These are phyloP conservation scores for Hippoglossus stenolepis DNA, from an alignment of 2,113 vertebrate species.

Conservation along the genomic window DNA sequence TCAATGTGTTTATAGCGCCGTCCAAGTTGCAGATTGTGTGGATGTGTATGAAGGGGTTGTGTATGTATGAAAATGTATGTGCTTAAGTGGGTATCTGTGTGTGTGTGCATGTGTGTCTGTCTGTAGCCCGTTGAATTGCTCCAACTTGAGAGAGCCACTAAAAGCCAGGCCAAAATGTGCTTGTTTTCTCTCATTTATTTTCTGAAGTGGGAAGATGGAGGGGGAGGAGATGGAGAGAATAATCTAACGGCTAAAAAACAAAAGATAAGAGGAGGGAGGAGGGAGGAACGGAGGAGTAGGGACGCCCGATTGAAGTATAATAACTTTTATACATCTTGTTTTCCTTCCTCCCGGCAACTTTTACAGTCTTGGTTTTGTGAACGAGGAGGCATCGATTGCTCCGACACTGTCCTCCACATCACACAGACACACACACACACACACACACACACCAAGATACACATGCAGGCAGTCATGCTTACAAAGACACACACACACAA, in stretches of 20 bases:
- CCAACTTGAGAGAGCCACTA: slow-evolving; percentile 58
- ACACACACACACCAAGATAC: no score
- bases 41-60: slow-evolving; percentile 21
- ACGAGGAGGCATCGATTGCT: slow-evolving; percentile 28
- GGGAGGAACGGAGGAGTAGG: slow-evolving; percentile 31
- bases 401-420: not conserved
- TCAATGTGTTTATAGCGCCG: slow-evolving; percentile 78
- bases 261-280: slow-evolving; percentile 42
- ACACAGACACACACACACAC: not conserved
- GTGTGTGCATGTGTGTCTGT: slow-evolving; percentile 23
- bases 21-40: slow-evolving; percentile 43
- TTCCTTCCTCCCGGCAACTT: slow-evolving; percentile 50
- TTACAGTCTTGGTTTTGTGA: slow-evolving; percentile 26
- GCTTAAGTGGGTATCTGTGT: slow-evolving; percentile 42
- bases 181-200: slow-evolving; percentile 72
- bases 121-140: slow-evolving; percentile 48
- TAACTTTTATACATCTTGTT: slow-evolving; percentile 67
- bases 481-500: not conserved
- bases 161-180: slow-evolving; percentile 58
- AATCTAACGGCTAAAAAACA: slow-evolving; percentile 50
- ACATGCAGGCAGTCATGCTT: no score
- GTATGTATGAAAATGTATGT: slow-evolving; percentile 46
- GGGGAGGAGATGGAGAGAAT: slow-evolving; percentile 48
- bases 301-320: slow-evolving; percentile 45
- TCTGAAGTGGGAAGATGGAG: slow-evolving; percentile 59